Conservation (phyloP, 92 coral and sea anemone species). For the Porites evermanni region DNA sequence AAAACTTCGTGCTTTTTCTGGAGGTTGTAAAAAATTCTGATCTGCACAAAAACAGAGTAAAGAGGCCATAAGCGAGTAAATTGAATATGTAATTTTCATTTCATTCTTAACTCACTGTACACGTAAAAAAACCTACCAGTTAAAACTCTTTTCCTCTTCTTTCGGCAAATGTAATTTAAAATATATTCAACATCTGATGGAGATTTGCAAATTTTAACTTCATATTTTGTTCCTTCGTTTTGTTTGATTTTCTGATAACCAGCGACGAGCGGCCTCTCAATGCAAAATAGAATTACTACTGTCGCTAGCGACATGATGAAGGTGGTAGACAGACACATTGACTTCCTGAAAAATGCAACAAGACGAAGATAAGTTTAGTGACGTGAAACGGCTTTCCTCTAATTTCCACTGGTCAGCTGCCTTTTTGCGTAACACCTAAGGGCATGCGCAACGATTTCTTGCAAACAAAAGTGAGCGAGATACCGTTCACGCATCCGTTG, state of each 20-base stretch:
- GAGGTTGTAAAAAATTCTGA: constrained; percentile 13
- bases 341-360: constrained; percentile 36
- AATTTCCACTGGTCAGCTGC: not conserved
- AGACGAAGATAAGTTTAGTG: not conserved
- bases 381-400: not conserved
- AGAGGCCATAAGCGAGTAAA: not conserved
- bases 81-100: not conserved
- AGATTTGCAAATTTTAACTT: not conserved
- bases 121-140: constrained; percentile 11
- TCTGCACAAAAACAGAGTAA: not conserved
- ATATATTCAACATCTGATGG: not conserved
- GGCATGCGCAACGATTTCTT: not conserved
- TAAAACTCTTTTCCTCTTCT: constrained; percentile 15
- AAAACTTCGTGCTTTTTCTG: constrained; percentile 34
- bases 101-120: not conserved
- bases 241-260: constrained; percentile 6
- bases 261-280: not conserved
- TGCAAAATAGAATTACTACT: constrained; percentile 7
- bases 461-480: not conserved
- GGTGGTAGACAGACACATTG: constrained; percentile 9
- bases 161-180: not conserved
- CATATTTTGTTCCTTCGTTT: constrained; percentile 2
- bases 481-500: not conserved
- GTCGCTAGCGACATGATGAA: constrained; percentile 6
- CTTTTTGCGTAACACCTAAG: not conserved